Evolutionary conservation across 2,797 vertebrate species (phyloP), one percentile per base, ranked within the genome.

Genomic region (Enoplosus armatus): DNA sequence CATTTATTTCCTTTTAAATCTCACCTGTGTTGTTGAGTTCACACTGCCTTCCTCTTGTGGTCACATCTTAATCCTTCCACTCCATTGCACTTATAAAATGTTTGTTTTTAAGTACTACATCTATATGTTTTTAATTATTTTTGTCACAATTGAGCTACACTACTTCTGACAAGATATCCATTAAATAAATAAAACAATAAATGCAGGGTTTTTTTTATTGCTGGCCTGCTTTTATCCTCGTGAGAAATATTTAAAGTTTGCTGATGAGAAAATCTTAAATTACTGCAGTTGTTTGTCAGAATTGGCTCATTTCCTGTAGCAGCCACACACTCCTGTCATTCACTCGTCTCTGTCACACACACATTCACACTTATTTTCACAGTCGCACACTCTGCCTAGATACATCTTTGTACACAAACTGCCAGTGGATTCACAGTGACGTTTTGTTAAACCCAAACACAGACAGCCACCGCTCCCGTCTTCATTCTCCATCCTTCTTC

Each of bases 391-490:
- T 11, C 55, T 35, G 61, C 67, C 12, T 75, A 48, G 47, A 67
- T 75, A 80, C 79, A 79, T 59, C 56, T 91, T 87, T 80, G 60
- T 83, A 67, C 85, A 90, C 74, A 84, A 63, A 75, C 84, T 74
- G 62, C 83, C 74, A 16, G 79, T 31, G 1, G 79, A 75, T 91
- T 89, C 85, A 90, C 85, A 88, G 84, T 84, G 47, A 88, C 47
- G 10, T 53, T 72, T 65, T 66, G 51, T 50, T 75, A 22, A 62
- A 70, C 66, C 65, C 48, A 33, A 75, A 81, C 70, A 37, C 72
- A 77, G 41, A 78, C 64, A 54, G 61, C 73, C 75, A 41, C 72
- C 56, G 77, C 43, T 80, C 60, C 73, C 53, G 4, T 70, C 79
- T 63, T 68, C n/a, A n/a, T n/a, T n/a, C n/a, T 59, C 67, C 71